Base-by-base conservation (phyloP, 2,113 vertebrate species). In the Hippocampus barbouri region DNA sequence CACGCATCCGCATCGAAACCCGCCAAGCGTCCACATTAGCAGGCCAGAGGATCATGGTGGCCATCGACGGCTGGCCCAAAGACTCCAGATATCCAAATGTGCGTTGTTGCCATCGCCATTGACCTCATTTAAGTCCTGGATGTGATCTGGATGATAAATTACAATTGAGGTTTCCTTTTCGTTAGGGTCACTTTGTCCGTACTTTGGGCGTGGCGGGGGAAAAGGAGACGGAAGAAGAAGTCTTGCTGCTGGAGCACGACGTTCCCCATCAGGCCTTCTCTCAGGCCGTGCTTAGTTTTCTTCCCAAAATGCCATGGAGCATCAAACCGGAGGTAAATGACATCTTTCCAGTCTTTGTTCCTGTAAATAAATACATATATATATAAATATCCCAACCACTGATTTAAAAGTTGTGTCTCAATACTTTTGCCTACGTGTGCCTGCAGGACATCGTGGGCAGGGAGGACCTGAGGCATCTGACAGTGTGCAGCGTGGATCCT, bases 71-170 rank as follows among this genome's bases (percentile, higher is more conserved):
- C 27, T 99, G 97, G 97, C 96, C 96, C 40, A 96, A 91, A 90
- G 91, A 95, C 90, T 98, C 97, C 62, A 94, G 97, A 89, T 98
- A 99, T 80, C 97, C 97, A 75, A 98, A 98, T 72, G 97, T 98
- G 90, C 92, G 94, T 84, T 8, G 7, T 14, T 1, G 25, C 25
- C 25, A 8, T 14, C 40, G 3, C 41, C 14, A 10, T 47, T 66
- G 8, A 25, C n/a, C 23, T 16, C 41, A 2, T 15, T 7, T 8
- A 16, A 15, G n/a, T 66, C 41, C 14, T 2, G 2, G 21, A n/a
- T 9, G 14, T 12, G 11, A 15, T 11, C 3, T 3, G 38, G 14
- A 25, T 6, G 20, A n/a, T 20, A 23, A 23, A 14, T 40, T 66
- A 12, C 5, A 21, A 23, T 45, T 21, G 16, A 8, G 30, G 2